These are phyloP conservation scores for Spilarctia lutea DNA, from an alignment of 2,888 invertebrate species.

Conservation along the genomic window DNA sequence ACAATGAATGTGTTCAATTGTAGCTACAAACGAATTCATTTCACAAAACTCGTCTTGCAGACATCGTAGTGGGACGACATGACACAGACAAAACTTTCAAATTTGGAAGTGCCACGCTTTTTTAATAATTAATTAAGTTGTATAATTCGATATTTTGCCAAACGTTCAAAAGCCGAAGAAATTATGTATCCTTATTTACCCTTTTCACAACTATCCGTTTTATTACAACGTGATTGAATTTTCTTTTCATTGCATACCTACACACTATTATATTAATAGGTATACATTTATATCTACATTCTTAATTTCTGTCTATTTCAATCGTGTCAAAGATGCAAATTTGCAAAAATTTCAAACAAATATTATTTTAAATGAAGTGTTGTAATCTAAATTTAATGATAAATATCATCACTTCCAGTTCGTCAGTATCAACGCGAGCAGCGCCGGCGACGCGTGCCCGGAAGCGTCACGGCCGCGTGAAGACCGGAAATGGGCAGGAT, in stretches of 20 bases:
- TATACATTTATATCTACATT: neutral
- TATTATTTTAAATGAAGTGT: neutral
- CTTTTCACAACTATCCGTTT: neutral
- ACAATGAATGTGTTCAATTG: conserved; percentile 68
- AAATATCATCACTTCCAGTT: conserved; percentile 63
- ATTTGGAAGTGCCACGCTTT: conserved; percentile 61
- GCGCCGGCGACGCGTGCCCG: conserved; percentile 83
- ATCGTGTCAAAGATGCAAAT: neutral
- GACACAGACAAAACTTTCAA: conserved; percentile 56
- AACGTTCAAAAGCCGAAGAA: neutral
- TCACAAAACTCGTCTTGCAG: conserved; percentile 84
- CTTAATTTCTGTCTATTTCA: neutral
- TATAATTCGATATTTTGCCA: neutral
- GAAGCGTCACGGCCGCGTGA: conserved; percentile 87
- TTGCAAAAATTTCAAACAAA: neutral
- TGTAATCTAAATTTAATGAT: neutral
- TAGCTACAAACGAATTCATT: conserved; percentile 81
- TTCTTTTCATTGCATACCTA: neutral
- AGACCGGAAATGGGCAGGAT: conserved; percentile 87
- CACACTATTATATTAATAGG: no score
- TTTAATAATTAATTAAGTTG: neutral
- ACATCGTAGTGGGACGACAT: conserved; percentile 70
- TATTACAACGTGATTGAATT: neutral
- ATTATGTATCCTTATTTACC: no score
- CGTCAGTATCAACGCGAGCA: conserved; percentile 62